A percentile compares a stretch with the other conserved stretches of the same genome.
phyloP scores from a whole-genome alignment of 2,113 vertebrate species.

The Cavia porcellus region DNA sequence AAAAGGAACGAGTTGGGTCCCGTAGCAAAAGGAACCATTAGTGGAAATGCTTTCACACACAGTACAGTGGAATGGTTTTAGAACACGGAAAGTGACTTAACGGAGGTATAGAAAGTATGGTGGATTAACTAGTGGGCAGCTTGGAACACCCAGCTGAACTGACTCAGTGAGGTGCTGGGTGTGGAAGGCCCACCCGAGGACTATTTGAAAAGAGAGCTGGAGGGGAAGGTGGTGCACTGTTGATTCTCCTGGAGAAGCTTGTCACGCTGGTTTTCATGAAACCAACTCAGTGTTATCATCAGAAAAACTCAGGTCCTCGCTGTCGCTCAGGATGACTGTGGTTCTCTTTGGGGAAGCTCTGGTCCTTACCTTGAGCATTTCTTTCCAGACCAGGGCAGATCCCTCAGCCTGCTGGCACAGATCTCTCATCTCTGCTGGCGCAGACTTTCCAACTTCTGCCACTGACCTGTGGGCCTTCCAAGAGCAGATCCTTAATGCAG shows the following conservation, averaged over 20 bases:
- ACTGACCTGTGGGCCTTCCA: neutral
- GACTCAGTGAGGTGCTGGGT: neutral
- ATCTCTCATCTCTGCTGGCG: neutral
- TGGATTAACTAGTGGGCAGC: neutral
- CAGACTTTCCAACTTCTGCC: neutral
- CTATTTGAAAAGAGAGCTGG: neutral
- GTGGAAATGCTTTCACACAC: neutral
- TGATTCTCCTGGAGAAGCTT: neutral
- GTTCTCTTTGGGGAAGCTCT: neutral
- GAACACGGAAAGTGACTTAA: neutral
- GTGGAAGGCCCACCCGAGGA: neutral
- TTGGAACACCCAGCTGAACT: neutral
- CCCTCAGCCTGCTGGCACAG: neutral
- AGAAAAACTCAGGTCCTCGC: neutral
- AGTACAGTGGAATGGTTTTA: neutral
- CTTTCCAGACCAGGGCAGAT: neutral
- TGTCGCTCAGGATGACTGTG: neutral
- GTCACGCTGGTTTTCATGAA: neutral
- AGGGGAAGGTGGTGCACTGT: neutral
- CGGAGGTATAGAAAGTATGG: neutral
- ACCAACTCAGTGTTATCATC: neutral
- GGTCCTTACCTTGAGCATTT: neutral
- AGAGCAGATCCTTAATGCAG: neutral
- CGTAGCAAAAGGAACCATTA: neutral
- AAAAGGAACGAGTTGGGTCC: neutral